Evolutionary conservation across 2,888 invertebrate species (phyloP).

Genomic region (Drosophila flavopinicola): DNA sequence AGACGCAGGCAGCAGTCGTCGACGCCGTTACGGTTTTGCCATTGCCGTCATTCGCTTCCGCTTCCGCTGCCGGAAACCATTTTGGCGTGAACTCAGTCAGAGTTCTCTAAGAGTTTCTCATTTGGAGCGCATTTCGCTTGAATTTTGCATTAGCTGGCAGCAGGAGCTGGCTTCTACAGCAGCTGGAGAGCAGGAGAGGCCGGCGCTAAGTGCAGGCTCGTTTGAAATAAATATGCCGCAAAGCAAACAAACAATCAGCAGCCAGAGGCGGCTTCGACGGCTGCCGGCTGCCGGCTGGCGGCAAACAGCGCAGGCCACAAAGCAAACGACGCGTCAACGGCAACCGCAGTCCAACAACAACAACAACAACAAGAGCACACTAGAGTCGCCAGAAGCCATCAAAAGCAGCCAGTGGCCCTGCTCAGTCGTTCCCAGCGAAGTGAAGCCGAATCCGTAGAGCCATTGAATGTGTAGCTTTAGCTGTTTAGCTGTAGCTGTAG

Average conservation of each 20-base stretch:
- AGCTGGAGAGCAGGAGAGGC: background rate
- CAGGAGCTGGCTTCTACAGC: too few relatives aligned
- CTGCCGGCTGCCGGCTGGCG: slow-evolving; percentile 9
- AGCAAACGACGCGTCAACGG: slow-evolving; percentile 68
- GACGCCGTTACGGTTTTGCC: slow-evolving; percentile 14
- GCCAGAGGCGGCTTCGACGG: slow-evolving; percentile 25
- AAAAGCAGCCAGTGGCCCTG: slow-evolving; percentile 17
- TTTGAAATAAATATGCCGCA: slow-evolving; percentile 81
- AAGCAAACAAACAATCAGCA: slow-evolving; percentile 77
- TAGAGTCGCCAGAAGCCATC: too few relatives aligned
- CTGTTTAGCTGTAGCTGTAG: slow-evolving; percentile 26
- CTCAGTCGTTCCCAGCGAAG: slow-evolving; percentile 14
- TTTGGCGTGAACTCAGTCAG: slow-evolving; percentile 71
- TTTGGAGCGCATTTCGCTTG: slow-evolving; percentile 71
- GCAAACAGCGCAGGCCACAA: slow-evolving; percentile 47
- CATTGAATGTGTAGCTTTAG: slow-evolving; percentile 52
- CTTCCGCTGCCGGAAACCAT: slow-evolving; percentile 78
- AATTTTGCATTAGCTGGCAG: slow-evolving; percentile 75
- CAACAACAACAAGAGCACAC: slow-evolving; percentile 7
- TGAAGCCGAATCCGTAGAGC: too few relatives aligned
- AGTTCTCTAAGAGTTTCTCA: slow-evolving; percentile 59
- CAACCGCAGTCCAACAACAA: slow-evolving; percentile 66
- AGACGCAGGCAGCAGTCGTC: slow-evolving; percentile 13
- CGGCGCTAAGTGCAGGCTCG: slow-evolving; percentile 75
- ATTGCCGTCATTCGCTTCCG: slow-evolving; percentile 64